These are phyloP conservation scores for Rafetus swinhoei DNA, from an alignment of 2,113 vertebrate species.

Conservation along the genomic window DNA sequence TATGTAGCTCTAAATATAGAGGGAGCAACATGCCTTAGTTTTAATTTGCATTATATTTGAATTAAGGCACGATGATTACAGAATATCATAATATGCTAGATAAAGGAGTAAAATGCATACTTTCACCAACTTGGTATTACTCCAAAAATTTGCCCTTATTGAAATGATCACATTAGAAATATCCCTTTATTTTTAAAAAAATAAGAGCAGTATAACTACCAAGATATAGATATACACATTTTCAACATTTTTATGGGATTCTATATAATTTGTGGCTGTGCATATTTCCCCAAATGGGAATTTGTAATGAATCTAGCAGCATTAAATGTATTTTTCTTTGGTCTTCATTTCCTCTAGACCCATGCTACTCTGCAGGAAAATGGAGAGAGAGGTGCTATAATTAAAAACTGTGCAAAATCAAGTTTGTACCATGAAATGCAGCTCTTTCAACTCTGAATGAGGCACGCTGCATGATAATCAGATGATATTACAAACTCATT, in stretches of 20 bases:
- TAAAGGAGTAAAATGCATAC: not conserved
- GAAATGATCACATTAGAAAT: not conserved
- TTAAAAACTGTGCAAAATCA: not conserved
- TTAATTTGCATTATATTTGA: not conserved
- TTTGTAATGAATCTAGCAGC: not conserved
- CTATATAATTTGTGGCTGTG: not conserved
- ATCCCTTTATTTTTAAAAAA: not conserved
- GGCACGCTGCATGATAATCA: not conserved
- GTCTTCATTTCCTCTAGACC: not conserved
- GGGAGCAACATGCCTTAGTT: not conserved
- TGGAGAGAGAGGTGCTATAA: not conserved
- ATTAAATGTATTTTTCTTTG: not conserved
- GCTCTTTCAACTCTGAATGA: not conserved
- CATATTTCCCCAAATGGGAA: not conserved
- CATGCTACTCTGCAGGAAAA: not conserved
- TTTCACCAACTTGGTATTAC: not conserved
- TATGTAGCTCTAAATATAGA: not conserved
- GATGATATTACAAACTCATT: not conserved
- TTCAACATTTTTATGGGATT: not conserved
- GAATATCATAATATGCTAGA: not conserved
- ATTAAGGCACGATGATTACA: not conserved
- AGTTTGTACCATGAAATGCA: not conserved
- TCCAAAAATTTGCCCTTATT: not conserved
- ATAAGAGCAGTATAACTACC: not conserved
- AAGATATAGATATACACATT: not conserved